These are phyloP conservation scores for Salminus brasiliensis DNA, from an alignment of 2,113 vertebrate species.

Conservation along the genomic window DNA sequence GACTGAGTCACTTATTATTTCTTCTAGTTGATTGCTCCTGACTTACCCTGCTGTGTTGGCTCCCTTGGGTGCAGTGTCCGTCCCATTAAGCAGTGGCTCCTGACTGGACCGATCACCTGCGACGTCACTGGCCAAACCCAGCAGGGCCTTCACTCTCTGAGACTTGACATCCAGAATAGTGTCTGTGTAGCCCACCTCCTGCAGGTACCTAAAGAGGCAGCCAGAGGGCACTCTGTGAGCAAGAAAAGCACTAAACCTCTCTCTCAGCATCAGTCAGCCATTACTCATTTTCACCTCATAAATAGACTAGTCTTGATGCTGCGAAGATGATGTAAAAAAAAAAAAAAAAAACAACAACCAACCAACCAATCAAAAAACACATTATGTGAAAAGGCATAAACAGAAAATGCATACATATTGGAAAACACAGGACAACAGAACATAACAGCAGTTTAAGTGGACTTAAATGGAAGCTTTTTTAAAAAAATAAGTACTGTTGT, in stretches of 20 bases:
- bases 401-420: no score
- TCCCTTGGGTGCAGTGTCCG: slow-evolving; percentile 75
- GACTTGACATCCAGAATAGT: slow-evolving; percentile 96
- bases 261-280: no score
- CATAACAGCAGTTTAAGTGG: no score
- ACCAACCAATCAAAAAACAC: no score
- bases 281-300: no score
- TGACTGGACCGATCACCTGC: slow-evolving; percentile 77
- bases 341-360: no score
- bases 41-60: slow-evolving; percentile 82
- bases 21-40: background rate
- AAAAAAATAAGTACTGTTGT: no score
- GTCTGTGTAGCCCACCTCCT: slow-evolving; percentile 96
- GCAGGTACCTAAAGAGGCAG: slow-evolving; percentile 82
- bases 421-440: no score
- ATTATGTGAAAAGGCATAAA: no score
- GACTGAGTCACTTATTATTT: background rate
- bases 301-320: no score
- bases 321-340: no score
- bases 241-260: background rate
- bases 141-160: slow-evolving; percentile 85
- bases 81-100: slow-evolving; percentile 92
- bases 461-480: no score
- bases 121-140: slow-evolving; percentile 88
- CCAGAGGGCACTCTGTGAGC: background rate